A percentile compares a stretch with the other conserved stretches of the same genome.
Conservation (phyloP, 2,113 vertebrate genomes). For the Phylloscopus trochilus region DNA sequence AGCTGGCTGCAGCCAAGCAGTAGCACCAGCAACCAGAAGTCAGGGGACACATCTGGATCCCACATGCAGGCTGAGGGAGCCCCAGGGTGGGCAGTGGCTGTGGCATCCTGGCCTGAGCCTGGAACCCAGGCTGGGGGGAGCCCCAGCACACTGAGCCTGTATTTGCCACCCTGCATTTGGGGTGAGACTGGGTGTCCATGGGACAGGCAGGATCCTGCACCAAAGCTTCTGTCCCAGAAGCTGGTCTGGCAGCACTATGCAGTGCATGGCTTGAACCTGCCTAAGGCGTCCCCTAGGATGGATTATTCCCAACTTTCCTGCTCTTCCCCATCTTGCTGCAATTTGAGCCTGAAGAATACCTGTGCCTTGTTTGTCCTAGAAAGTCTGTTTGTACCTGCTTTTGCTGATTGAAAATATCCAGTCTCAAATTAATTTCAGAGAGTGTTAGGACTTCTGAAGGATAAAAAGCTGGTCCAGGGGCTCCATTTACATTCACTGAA, state of each 20-base stretch:
- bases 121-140: not conserved
- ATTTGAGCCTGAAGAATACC: not conserved
- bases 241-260: not conserved
- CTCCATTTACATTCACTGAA: conserved; percentile 2
- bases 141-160: not conserved
- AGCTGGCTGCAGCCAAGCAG: not conserved
- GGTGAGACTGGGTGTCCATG: accelerated
- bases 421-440: not conserved
- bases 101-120: not conserved
- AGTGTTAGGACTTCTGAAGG: not conserved
- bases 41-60: not conserved
- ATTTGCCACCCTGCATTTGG: not conserved
- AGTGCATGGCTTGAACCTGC: accelerated
- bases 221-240: not conserved
- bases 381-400: not conserved
- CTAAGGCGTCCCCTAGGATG: not conserved
- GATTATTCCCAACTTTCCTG: not conserved
- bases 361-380: not conserved
- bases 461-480: not conserved
- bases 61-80: not conserved
- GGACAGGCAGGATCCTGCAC: not conserved
- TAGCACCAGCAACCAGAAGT: not conserved
- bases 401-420: not conserved
- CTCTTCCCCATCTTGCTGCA: not conserved
- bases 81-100: not conserved